These are phyloP conservation scores for Monomorium pharaonis DNA, from an alignment of 1,140 invertebrate species.

Conservation along the genomic window DNA sequence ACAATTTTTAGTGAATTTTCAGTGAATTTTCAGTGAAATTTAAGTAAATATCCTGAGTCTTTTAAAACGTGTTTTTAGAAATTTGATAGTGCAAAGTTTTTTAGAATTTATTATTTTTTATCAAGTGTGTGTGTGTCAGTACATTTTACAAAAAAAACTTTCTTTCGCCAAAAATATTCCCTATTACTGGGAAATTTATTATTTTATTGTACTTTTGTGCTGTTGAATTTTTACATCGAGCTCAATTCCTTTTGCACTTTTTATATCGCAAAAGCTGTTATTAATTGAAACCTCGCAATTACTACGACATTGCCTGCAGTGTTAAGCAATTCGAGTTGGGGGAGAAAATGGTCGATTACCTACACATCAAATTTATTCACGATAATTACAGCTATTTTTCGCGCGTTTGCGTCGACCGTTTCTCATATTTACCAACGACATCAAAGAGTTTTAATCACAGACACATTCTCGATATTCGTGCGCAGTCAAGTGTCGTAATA, in stretches of 20 bases:
- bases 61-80: background rate
- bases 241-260: background rate
- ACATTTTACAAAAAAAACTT: too few species aligned
- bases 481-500: constrained; percentile 22
- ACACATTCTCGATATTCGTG: background rate
- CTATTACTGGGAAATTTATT: background rate
- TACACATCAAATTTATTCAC: background rate
- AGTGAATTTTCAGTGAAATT: too few species aligned
- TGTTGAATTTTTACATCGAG: background rate
- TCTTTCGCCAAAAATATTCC: background rate
- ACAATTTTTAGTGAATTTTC: too few species aligned
- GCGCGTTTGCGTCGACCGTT: background rate
- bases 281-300: background rate
- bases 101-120: background rate
- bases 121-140: too few species aligned
- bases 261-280: background rate
- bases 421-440: constrained; percentile 17
- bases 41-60: too few species aligned
- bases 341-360: background rate
- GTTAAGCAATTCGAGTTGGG: background rate
- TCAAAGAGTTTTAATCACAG: constrained; percentile 2
- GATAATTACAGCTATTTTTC: constrained; percentile 17
- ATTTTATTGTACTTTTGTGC: background rate
- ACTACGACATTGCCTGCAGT: background rate
- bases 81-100: background rate